Percentiles rank a stretch among this genome's conserved stretches.
These are phyloP conservation scores for Drosophila tropicalis DNA, from an alignment of 1,140 invertebrate species.

Conservation along the genomic window DNA sequence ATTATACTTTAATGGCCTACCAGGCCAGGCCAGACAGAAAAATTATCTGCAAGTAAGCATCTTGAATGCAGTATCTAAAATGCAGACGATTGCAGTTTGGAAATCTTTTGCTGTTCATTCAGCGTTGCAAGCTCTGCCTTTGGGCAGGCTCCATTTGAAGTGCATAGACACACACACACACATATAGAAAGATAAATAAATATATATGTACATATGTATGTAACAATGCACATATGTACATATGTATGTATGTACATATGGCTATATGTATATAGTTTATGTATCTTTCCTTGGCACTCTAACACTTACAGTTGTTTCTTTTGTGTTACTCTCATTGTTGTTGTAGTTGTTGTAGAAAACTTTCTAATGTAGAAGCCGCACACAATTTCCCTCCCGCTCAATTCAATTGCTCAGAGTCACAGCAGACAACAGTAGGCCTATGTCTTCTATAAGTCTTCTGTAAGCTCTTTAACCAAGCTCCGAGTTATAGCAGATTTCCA, in stretches of 20 bases:
- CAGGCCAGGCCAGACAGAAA: constrained; percentile 14
- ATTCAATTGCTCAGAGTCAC: constrained; percentile 53
- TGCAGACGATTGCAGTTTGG: constrained; percentile 39
- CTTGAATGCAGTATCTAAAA: constrained; percentile 17
- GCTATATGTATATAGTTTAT: constrained; percentile 13
- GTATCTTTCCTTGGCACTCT: constrained; percentile 53
- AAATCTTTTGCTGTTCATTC: constrained; percentile 50
- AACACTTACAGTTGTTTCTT: constrained; percentile 67
- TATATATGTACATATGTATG: neutral
- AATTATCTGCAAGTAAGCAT: constrained; percentile 28
- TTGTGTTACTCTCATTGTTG: constrained; percentile 59
- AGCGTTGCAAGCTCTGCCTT: constrained; percentile 66
- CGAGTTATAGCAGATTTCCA: neutral
- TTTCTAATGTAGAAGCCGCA: constrained; percentile 76
- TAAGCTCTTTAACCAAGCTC: constrained; percentile 59
- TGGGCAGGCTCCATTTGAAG: constrained; percentile 52
- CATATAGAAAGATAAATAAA: neutral
- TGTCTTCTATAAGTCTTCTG: constrained; percentile 40
- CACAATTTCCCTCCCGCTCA: constrained; percentile 45
- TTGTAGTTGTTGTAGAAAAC: constrained; percentile 59
- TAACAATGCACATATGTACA: neutral
- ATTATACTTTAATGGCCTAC: constrained; percentile 72
- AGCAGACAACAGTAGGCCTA: constrained; percentile 61
- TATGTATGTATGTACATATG: neutral
- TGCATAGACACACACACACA: neutral